A percentile compares a stretch with the other conserved stretches of the same genome.
Conservation (phyloP, 2,113 vertebrate species). For the Microcebus ravelobensis region DNA sequence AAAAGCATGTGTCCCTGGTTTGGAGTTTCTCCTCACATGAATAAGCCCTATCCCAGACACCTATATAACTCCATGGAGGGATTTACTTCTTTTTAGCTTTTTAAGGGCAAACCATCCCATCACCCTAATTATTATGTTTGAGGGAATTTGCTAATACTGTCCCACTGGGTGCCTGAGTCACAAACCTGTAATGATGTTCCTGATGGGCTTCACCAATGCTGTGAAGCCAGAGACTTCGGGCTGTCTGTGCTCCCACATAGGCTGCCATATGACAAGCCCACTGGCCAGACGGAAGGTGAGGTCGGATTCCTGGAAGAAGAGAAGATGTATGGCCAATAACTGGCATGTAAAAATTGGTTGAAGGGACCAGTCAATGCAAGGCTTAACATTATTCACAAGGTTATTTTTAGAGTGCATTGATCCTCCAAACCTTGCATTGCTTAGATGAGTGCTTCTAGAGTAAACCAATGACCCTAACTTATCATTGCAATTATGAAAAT, state of each 20-base stretch:
- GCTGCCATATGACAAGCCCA: conserved; percentile 98
- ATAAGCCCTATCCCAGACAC: background rate
- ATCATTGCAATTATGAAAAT: background rate
- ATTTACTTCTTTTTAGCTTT: background rate
- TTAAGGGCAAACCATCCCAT: background rate
- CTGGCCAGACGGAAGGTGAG: conserved; percentile 97
- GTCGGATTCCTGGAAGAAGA: conserved; percentile 93
- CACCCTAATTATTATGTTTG: background rate
- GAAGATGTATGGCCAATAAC: background rate
- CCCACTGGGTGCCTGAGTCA: background rate
- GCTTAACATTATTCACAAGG: background rate
- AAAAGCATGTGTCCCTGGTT: background rate
- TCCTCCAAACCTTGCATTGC: background rate
- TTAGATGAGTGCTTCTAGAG: background rate
- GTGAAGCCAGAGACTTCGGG: conserved; percentile 97
- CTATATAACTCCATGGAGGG: background rate
- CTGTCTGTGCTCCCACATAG: conserved; percentile 99
- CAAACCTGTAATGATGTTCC: conserved; percentile 96
- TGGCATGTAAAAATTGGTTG: background rate
- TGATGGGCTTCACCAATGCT: conserved; percentile 94
- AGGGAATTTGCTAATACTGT: background rate
- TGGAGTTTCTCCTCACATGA: background rate
- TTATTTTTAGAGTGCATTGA: background rate
- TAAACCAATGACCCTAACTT: background rate
- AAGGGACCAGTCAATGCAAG: background rate